Base-by-base conservation (phyloP, 2,797 vertebrate species). In the Pseudopleuronectes americanus region DNA sequence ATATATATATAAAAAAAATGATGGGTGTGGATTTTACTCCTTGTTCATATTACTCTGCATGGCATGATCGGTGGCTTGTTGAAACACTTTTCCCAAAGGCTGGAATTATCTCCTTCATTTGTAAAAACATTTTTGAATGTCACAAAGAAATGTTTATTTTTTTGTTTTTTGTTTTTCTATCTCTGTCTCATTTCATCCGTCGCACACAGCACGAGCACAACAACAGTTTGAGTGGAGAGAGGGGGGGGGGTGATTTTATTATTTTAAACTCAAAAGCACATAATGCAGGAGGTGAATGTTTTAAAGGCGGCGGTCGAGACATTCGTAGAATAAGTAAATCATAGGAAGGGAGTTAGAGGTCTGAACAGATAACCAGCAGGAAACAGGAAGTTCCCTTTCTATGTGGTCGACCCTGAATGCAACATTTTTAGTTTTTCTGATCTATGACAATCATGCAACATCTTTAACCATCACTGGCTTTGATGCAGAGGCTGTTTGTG, bases 11-110 rank as follows among this genome's bases (percentile, higher is more conserved):
- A 26, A 74, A 84, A 77, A 68, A 71, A 57, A 23, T 53, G 74
- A 72, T 69, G 54, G 76, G 77, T 92, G 90, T 92, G 85, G 83
- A 86, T 82, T 90, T 91, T 83, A 74, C 79, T 90, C 78, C 84
- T 83, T 87, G 84, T 90, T 90, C 84, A 89, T 90, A 84, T 87
- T 90, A 91, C 78, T 93, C 89, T 92, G 93, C 93, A 94, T 94
- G 93, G 92, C 92, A 94, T 94, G 93, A 89, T 90, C 84, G 79
- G 83, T 93, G 81, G 85, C 87, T 90, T 90, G 90, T 83, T 71
- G 67, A 88, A 89, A 92, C 81, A 86, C 71, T 80, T 66, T 88
- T 87, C 82, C 82, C 83, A 70, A 81, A 81, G 75, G 80, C 81
- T 84, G 70, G 63, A 2, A 78, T 74, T 79, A 71, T 77, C 51